Percentiles rank a stretch among this genome's conserved stretches.
Conservation (phyloP, 64 coral and sea anemone genomes). For the Acropora tenuis region DNA sequence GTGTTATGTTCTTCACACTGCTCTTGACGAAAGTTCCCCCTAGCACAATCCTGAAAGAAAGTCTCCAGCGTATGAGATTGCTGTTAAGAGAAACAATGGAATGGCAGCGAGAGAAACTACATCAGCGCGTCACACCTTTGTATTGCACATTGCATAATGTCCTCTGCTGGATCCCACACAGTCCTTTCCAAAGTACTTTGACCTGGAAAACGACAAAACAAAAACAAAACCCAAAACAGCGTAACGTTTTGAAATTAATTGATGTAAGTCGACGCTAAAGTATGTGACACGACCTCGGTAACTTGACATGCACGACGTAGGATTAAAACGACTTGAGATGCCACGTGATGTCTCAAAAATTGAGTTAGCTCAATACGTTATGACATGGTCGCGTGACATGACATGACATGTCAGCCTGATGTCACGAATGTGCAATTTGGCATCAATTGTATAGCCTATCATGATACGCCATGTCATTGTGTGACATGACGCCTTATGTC, state of each 20-base stretch:
- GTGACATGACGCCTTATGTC: too few species aligned
- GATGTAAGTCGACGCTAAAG: neutral
- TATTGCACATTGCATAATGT: slow-evolving; percentile 38
- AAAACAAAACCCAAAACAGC: too few species aligned
- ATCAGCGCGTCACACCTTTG: neutral
- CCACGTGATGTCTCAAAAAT: too few species aligned
- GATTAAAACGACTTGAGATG: too few species aligned
- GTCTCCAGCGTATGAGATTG: too few species aligned
- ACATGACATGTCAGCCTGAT: neutral
- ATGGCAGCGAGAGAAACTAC: neutral
- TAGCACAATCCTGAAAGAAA: slow-evolving; percentile 7
- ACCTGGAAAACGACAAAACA: slow-evolving; percentile 14
- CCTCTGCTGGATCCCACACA: slow-evolving; percentile 39
- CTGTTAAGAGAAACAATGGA: neutral
- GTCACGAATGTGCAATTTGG: too few species aligned
- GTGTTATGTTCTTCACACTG: slow-evolving; percentile 29
- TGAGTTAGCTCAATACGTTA: neutral
- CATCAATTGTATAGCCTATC: neutral
- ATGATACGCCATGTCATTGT: neutral
- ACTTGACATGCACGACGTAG: too few species aligned
- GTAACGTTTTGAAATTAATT: neutral
- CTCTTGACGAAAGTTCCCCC: slow-evolving; percentile 7
- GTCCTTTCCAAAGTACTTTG: slow-evolving; percentile 48
- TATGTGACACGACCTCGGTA: too few species aligned
- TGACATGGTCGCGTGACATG: neutral